Base-by-base conservation (phyloP, 2,797 vertebrate species). In the Bradypodion ventrale region DNA sequence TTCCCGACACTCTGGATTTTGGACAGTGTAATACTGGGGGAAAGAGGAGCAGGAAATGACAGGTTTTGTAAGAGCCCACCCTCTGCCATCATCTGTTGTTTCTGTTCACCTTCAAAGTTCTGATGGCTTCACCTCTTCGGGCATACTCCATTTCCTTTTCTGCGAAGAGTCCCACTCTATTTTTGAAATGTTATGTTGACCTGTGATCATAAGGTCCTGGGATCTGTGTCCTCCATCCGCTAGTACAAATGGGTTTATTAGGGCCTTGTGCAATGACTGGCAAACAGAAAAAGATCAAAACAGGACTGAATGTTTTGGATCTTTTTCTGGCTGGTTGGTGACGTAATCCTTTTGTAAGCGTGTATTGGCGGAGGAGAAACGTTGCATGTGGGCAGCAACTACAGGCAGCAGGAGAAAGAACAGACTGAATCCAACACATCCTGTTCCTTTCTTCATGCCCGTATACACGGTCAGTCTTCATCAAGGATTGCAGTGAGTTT, bases 381-480 rank as follows among this genome's bases (percentile, higher is more conserved):
- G 32, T 69, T 44, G 59, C 76, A 25, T 66, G 83, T 78, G 23
- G 56, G 83, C 66, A 68, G 46, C 73, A 76, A 83, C 75, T 49
- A 56, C 46, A 87, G 93, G 90, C 84, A 86, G 90, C 80, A 85
- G 84, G 21, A 29, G 89, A 70, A 83, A 83, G 82, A 69, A 60
- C 75, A 35, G 63, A 56, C 40, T 19, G 78, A 78, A 83, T 73
- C 35, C 23, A 4, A 25, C 56, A n/a, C n/a, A n/a, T 13, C 63
- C 66, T 2, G 60, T 13, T 25, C 16, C 27, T 42, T 37, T n/a
- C 42, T 78, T 66, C 32, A 7, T 74, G 80, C 21, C 42, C 42
- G 3, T n/a, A n/a, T n/a, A 6, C 52, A n/a, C 15, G 44, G 2
- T 37, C 6, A 25, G 12, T 5, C 40, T 9, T 52, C 13, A 29